A percentile compares a stretch with the other conserved stretches of the same genome.
phyloP scores from a whole-genome alignment of 2,888 invertebrate genomes.

The Tetragnatha montana region DNA sequence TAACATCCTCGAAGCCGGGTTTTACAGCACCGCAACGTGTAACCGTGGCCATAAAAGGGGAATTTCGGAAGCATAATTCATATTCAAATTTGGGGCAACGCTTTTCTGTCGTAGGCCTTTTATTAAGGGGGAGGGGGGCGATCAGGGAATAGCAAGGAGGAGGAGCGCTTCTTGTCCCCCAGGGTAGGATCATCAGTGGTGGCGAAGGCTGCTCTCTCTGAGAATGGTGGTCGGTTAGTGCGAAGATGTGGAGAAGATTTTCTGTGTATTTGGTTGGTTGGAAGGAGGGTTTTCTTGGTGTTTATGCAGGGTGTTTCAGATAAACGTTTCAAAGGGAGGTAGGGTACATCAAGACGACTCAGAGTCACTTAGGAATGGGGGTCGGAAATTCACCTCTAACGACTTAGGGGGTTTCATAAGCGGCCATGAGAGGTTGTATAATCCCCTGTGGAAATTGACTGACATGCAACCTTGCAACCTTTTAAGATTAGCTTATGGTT shows the following conservation, averaged over 20 bases:
- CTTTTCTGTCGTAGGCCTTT: constrained; percentile 25
- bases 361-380: too few species aligned
- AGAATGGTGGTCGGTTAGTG: background rate
- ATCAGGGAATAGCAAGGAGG: constrained; percentile 35
- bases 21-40: constrained; percentile 62
- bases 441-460: too few species aligned
- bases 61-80: constrained; percentile 47
- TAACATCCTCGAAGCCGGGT: constrained; percentile 34
- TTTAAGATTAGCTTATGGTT: too few species aligned
- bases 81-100: constrained; percentile 45
- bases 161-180: constrained; percentile 1
- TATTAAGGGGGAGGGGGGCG: constrained; percentile 28
- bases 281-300: constrained; percentile 3
- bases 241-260: background rate
- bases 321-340: too few species aligned
- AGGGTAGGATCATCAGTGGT: background rate
- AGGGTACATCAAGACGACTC: too few species aligned
- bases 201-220: background rate
- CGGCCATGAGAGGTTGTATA: too few species aligned
- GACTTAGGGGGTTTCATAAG: too few species aligned
- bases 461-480: too few species aligned
- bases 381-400: too few species aligned
- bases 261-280: too few species aligned
- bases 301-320: too few species aligned
- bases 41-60: constrained; percentile 38